A percentile compares a stretch with the other conserved stretches of the same genome.
Evolutionary conservation across 1,140 invertebrate genomes (phyloP).

Genomic region (Ips nitidus): DNA sequence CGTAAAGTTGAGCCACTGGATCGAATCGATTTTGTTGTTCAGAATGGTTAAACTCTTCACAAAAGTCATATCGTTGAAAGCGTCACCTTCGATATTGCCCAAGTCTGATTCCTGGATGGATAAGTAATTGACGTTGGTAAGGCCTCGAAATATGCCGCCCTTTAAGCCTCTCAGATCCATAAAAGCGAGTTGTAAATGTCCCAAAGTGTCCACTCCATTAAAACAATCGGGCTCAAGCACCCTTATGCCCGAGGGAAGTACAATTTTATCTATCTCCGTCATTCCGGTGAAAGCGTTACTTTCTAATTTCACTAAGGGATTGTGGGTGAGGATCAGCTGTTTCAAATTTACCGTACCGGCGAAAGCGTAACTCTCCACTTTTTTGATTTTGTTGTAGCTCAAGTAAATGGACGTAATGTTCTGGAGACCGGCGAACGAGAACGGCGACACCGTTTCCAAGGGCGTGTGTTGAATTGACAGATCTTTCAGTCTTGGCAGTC

Average conservation of each 20-base stretch:
- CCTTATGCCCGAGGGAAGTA: conserved; percentile 74
- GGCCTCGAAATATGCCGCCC: conserved; percentile 72
- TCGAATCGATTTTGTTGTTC: conserved; percentile 81
- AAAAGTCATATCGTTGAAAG: conserved; percentile 69
- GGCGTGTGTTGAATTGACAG: conserved; percentile 82
- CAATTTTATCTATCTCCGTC: conserved; percentile 73
- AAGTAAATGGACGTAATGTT: conserved; percentile 75
- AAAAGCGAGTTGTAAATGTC: conserved; percentile 73
- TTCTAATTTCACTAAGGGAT: conserved; percentile 72
- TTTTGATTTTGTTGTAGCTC: conserved; percentile 74
- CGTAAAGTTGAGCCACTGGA: conserved; percentile 70
- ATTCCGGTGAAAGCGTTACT: conserved; percentile 78
- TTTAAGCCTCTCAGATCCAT: conserved; percentile 75
- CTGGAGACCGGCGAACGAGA: conserved; percentile 79
- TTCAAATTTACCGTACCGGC: conserved; percentile 80
- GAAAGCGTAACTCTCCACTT: conserved; percentile 78
- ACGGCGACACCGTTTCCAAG: conserved; percentile 70
- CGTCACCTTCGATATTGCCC: conserved; percentile 68
- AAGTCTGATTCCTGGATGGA: conserved; percentile 79
- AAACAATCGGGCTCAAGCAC: conserved; percentile 76
- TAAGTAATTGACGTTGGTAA: conserved; percentile 71
- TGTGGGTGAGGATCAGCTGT: conserved; percentile 72
- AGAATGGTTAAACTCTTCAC: conserved; percentile 72
- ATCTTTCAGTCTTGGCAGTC: conserved; percentile 70
- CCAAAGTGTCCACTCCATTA: conserved; percentile 75